A percentile compares a stretch with the other conserved stretches of the same genome.
Evolutionary conservation across 2,888 invertebrate genomes (phyloP).

Genomic region (Thumatha senex): DNA sequence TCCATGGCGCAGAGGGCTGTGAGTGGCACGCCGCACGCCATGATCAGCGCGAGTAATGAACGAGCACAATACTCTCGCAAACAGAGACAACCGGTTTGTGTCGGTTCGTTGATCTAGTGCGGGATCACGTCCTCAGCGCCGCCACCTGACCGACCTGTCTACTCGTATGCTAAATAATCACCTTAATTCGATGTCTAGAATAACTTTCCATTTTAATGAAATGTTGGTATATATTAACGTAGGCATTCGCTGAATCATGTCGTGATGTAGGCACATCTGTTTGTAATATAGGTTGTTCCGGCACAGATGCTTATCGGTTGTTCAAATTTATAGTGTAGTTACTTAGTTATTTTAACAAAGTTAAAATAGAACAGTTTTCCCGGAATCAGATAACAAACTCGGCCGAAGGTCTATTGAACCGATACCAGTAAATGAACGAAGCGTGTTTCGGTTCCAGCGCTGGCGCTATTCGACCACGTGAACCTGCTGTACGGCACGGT

Average conservation of each 20-base stretch:
- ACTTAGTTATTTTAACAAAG: neutral
- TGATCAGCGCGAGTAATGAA: neutral
- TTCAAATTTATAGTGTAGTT: neutral
- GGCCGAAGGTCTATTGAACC: too few relatives aligned
- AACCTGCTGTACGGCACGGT: constrained; percentile 99
- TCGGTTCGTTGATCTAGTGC: constrained; percentile 2
- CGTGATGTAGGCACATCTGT: neutral
- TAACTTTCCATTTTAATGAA: neutral
- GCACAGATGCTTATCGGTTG: neutral
- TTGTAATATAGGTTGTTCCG: neutral
- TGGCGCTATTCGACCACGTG: constrained; percentile 99
- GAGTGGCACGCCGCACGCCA: neutral
- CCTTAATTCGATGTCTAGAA: neutral
- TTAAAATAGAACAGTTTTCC: too few relatives aligned
- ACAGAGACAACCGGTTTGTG: neutral
- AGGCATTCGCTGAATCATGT: neutral
- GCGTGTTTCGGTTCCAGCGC: constrained; percentile 83
- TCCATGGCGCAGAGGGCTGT: neutral
- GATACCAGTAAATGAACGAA: neutral
- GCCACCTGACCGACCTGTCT: neutral
- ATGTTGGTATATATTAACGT: neutral
- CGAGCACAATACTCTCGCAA: neutral
- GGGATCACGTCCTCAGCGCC: neutral
- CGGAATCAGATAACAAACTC: too few relatives aligned
- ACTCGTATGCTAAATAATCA: neutral